phyloP scores from a whole-genome alignment of 1,140 invertebrate species.

The Cylas formicarius region DNA sequence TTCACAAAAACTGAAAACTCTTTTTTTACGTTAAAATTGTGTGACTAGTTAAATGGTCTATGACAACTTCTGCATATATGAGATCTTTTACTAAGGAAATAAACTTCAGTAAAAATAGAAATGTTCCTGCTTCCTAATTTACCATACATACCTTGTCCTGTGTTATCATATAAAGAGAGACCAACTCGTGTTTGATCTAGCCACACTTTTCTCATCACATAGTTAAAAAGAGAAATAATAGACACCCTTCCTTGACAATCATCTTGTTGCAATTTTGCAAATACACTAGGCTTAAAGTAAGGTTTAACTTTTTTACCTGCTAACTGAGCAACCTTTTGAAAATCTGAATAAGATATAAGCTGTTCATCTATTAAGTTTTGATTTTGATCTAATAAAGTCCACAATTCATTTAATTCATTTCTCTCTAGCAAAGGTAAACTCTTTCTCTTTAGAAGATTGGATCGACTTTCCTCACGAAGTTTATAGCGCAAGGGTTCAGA shows the following conservation, averaged over 20 bases:
- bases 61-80: too few species aligned
- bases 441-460: slow-evolving; percentile 75
- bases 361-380: slow-evolving; percentile 72
- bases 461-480: slow-evolving; percentile 78
- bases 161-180: slow-evolving; percentile 85
- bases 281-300: slow-evolving; percentile 79
- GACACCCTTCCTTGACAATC: slow-evolving; percentile 76
- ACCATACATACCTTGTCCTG: slow-evolving; percentile 63
- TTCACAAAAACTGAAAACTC: too few species aligned
- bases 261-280: slow-evolving; percentile 75
- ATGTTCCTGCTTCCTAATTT: too few species aligned
- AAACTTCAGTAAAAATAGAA: too few species aligned
- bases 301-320: slow-evolving; percentile 54
- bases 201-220: slow-evolving; percentile 93
- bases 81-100: too few species aligned
- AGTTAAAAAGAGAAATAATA: slow-evolving; percentile 84
- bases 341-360: slow-evolving; percentile 79
- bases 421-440: slow-evolving; percentile 78
- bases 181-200: slow-evolving; percentile 88
- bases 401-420: slow-evolving; percentile 78
- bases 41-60: too few species aligned
- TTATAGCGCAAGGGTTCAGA: slow-evolving; percentile 71
- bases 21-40: too few species aligned
- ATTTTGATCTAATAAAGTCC: slow-evolving; percentile 74
- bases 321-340: slow-evolving; percentile 63